These are phyloP conservation scores for Limnephilus auricula DNA, from an alignment of 2,888 invertebrate species.

Conservation along the genomic window DNA sequence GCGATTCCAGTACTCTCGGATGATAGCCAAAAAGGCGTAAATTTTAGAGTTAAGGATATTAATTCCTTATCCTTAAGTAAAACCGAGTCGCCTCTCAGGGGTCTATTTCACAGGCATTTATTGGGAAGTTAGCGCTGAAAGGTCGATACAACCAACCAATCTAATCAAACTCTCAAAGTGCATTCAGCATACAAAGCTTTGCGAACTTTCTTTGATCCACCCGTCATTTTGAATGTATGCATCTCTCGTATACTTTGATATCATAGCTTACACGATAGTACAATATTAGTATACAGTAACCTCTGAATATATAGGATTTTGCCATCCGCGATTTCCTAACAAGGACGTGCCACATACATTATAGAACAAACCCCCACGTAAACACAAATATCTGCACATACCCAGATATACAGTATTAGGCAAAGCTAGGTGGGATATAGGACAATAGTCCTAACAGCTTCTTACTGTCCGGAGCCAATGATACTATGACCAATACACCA, in stretches of 20 bases:
- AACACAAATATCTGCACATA: too few species aligned
- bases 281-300: background rate
- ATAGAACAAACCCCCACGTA: too few species aligned
- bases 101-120: background rate
- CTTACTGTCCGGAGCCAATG: too few species aligned
- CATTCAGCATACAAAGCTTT: background rate
- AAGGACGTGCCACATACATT: too few species aligned
- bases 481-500: too few species aligned
- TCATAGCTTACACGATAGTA: background rate
- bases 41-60: too few species aligned
- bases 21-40: too few species aligned
- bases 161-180: background rate
- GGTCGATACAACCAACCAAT: background rate
- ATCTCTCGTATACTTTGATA: background rate
- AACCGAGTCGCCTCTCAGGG: background rate
- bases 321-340: background rate
- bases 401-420: too few species aligned
- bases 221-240: background rate
- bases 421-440: too few species aligned
- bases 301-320: background rate
- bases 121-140: background rate
- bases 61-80: background rate
- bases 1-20: too few species aligned
- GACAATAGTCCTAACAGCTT: too few species aligned
- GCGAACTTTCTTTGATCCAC: background rate